A percentile compares a stretch with the other conserved stretches of the same genome.
These are phyloP conservation scores for Lithophane ornitopus DNA, from an alignment of 2,888 invertebrate genomes.

Conservation along the genomic window DNA sequence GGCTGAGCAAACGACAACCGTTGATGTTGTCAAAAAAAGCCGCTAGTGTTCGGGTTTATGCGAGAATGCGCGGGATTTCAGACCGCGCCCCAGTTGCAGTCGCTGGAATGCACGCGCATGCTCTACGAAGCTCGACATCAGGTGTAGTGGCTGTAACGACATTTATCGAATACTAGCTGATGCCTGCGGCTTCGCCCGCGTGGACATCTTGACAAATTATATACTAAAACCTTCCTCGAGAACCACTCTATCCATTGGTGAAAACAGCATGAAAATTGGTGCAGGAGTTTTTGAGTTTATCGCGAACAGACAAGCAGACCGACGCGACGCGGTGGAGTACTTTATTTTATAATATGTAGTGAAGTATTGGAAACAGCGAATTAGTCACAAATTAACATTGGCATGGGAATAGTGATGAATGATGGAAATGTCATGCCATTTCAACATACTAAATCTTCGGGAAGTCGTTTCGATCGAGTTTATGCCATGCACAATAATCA, in stretches of 20 bases:
- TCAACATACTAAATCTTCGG: conserved; percentile 8
- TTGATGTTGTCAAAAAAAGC: not conserved
- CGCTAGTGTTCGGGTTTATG: not conserved
- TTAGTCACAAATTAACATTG: conserved; percentile 6
- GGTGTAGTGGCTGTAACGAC: not conserved
- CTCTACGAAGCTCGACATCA: not conserved
- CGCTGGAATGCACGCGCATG: conserved; percentile 17
- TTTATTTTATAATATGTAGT: too few relatives aligned
- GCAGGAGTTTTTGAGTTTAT: too few relatives aligned
- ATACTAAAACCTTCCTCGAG: too few relatives aligned
- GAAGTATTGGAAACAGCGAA: not conserved
- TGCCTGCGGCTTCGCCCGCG: too few relatives aligned
- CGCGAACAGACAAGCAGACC: too few relatives aligned
- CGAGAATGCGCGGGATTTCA: conserved; percentile 19
- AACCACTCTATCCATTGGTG: too few relatives aligned
- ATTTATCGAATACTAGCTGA: not conserved
- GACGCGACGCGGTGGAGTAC: too few relatives aligned
- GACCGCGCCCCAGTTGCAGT: not conserved
- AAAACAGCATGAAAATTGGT: too few relatives aligned
- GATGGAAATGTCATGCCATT: not conserved
- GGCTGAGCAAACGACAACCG: not conserved
- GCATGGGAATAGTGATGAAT: not conserved
- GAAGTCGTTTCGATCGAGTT: not conserved
- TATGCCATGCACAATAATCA: conserved; percentile 7
- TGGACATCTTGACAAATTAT: too few relatives aligned